Evolutionary conservation across 64 coral and sea anemone genomes (phyloP), one percentile per base, ranked within the genome.

Genomic region (Cladopsammia gracilis): DNA sequence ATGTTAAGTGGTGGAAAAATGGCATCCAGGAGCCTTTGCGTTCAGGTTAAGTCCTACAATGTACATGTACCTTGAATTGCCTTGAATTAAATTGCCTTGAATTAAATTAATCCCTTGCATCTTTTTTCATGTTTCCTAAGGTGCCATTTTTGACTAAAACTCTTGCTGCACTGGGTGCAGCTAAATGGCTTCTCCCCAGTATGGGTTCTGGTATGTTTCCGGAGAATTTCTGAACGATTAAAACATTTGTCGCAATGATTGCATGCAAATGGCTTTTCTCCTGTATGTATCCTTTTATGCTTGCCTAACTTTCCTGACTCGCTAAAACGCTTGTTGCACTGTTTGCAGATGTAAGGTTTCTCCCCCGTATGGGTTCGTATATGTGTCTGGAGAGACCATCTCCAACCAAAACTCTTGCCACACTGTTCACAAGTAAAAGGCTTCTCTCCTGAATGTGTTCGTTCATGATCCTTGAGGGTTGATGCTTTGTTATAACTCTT

Each of bases 121-220:
- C 34, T 34, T 34, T 34, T 34, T 34, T 34, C 34, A 34, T 34
- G 34, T 34, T 34, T 34, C 34, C 34, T 34, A 2, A 34, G 34
- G 34, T 34, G 34, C 34, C 34, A 34, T 34, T 34, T 34, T 34
- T 34, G 34, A 34, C 34, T 34, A 34, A 34, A 34, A 34, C 34
- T 34, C 34, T 72, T 70, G 4, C 62, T 64, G 26, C 85, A 87
- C 14, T 87, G 46, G 7, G 1, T 49, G 48, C 85, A 87, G 19
- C 70, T 87, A 64, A 71, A 87, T 4, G 85, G 85, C 70, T 87
- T 87, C 19, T 73, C 54, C 18, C 52, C 85, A 22, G 85, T 71
- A 53, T 87, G 85, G 6, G 85, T 87, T 13, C 70, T 48, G 7
- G 16, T 64, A 45, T 87, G 85, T 14, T 64, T 54, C 6, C 47